Evolutionary conservation across 2,888 invertebrate genomes (phyloP).

Genomic region (Drosophila setosimentum): DNA sequence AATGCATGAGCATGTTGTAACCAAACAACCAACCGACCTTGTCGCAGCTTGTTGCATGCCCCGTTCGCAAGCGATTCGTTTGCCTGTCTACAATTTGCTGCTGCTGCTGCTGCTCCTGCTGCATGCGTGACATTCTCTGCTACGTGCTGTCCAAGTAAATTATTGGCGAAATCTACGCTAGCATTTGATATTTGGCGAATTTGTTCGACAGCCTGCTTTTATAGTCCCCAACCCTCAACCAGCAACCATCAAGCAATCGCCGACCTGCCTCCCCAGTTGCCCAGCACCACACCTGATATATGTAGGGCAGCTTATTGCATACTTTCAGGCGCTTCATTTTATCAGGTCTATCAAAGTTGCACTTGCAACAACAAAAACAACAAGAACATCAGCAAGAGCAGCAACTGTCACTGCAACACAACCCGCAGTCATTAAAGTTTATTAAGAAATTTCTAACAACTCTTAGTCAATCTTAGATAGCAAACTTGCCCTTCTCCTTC

Average conservation of each 20-base stretch:
- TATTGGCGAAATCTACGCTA: slow-evolving; percentile 66
- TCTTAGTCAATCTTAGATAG: slow-evolving; percentile 48
- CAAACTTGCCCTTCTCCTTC: background rate
- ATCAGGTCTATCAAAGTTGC: slow-evolving; percentile 74
- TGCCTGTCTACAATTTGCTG: slow-evolving; percentile 10
- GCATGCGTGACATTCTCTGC: slow-evolving; percentile 68
- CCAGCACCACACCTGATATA: background rate
- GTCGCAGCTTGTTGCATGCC: slow-evolving; percentile 52
- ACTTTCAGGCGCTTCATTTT: slow-evolving; percentile 60
- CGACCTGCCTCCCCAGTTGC: background rate
- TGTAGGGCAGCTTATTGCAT: slow-evolving; percentile 51
- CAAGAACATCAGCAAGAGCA: slow-evolving; percentile 19
- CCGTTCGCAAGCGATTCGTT: background rate
- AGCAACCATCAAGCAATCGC: fast-evolving
- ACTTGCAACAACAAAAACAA: slow-evolving; percentile 17
- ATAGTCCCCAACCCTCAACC: background rate
- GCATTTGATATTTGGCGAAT: slow-evolving; percentile 44
- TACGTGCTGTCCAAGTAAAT: slow-evolving; percentile 74
- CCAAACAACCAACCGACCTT: background rate
- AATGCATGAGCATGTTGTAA: slow-evolving; percentile 67
- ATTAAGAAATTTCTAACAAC: slow-evolving; percentile 71
- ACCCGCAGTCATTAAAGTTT: slow-evolving; percentile 78
- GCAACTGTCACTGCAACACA: slow-evolving; percentile 55
- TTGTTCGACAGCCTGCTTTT: slow-evolving; percentile 48
- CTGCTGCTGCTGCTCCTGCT: background rate